Base-by-base conservation (phyloP, 2,797 vertebrate genomes). In the Phrynocephalus guinanensis region DNA sequence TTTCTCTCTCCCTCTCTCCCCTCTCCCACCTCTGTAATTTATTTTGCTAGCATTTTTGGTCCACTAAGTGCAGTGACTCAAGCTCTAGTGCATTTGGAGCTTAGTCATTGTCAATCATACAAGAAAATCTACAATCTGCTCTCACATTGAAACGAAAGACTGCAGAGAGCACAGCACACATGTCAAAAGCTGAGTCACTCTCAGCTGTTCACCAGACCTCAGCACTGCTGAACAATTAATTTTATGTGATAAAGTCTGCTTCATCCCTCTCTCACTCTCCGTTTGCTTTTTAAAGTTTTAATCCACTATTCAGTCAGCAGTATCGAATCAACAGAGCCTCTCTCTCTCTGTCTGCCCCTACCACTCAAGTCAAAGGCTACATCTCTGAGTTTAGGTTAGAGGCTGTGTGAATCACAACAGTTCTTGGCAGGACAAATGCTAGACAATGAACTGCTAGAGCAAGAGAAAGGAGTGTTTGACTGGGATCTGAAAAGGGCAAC, bases 191-290 rank as follows among this genome's bases (percentile, higher is more conserved):
- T 96, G 95, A 95, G 90, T 95, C 95, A 96, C 89, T 91, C 91
- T 94, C 95, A 95, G 95, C 92, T 95, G 94, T 91, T 94, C 92
- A 92, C 92, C 88, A 91, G 94, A 95, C 92, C 91, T 94, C 93
- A 93, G 66, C 83, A 82, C 76, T 86, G 88, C 93, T 95, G 94
- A 95, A 94, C 92, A 94, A 93, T 94, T 96, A 95, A 94, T 95
- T 93, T 93, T 94, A 92, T 89, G 89, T 85, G 91, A 81, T 81
- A 92, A 90, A 93, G 92, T 56, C 85, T 77, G 89, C 87, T 93
- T 93, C 94, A 91, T 94, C 52, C 52, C 56, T 84, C 86, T 84
- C 88, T 90, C 90, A 83, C 75, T 28, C 75, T 56, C 38, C 71
- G 4, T 44, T 91, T 93, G 84, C 86, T 89, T 85, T 70, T 86